These are phyloP conservation scores for Nymphicus hollandicus DNA, from an alignment of 2,113 vertebrate species.

Conservation along the genomic window DNA sequence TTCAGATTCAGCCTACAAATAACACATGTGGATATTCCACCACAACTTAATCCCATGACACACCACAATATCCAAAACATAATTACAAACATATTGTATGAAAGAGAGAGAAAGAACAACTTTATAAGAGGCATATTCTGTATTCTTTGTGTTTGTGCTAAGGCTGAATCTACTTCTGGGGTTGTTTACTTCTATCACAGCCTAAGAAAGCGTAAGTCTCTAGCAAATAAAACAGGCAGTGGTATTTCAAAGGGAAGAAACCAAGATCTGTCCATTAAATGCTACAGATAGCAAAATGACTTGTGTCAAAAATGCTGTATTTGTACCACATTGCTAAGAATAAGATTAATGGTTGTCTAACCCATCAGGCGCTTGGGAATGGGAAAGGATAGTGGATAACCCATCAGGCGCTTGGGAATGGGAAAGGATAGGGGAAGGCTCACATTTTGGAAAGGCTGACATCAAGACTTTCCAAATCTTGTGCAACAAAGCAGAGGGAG, in stretches of 20 bases:
- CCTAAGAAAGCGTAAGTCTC: not conserved
- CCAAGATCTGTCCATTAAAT: not conserved
- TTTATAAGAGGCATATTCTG: not conserved
- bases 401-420: rapidly evolving
- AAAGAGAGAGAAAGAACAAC: not conserved
- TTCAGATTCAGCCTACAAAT: not conserved
- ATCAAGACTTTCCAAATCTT: not conserved
- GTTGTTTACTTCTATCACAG: not conserved
- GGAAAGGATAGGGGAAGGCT: not conserved
- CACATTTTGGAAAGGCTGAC: not conserved
- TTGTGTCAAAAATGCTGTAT: not conserved
- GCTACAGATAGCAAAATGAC: not conserved
- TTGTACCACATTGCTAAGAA: not conserved
- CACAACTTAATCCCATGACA: not conserved
- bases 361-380: rapidly evolving
- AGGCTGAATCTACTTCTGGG: not conserved
- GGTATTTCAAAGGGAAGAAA: no score
- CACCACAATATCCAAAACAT: not conserved
- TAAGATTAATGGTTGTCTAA: not conserved
- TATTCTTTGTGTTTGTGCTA: not conserved
- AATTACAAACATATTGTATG: not conserved
- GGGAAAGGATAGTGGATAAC: no score
- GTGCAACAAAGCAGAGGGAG: not conserved
- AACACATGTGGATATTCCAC: not conserved
- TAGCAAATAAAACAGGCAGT: not conserved